Base-by-base conservation (phyloP, 2,888 invertebrate genomes). In the Diarsia brunnea region DNA sequence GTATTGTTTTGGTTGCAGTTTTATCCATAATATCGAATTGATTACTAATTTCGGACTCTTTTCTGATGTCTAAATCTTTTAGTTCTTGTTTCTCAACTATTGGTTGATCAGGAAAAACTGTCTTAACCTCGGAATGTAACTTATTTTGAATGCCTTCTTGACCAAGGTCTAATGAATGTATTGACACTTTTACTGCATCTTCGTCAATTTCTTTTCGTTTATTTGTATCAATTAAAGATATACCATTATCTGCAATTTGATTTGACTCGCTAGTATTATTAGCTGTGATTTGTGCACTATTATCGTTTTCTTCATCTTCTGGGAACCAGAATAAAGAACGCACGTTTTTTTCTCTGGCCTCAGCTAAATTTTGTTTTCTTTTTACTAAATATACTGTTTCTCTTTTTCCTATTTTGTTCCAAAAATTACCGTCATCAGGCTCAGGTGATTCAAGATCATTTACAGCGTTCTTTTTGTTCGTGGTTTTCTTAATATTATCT, bases 391-490 rank as follows among this genome's bases (percentile, higher is more conserved):
- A 97, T 61, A 97, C 93, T n/a, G 97, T 97, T 93, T 98, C 98
- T 78, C 98, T 94, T 84, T 97, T 97, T 8, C 97, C 97, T 80
- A 98, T 97, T 93, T 96, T 97, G 45, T 97, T 96, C 98, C 98
- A 98, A 93, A 98, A 98, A 90, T 97, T 97, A 19, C 95, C 95
- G 80, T 94, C 94, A 2, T 96, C 96, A 16, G 94, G 94, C 81
- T 95, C 96, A 49, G 95, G 94, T 2, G 95, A 95, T 27, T 85
- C 87, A 58, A 88, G 79, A 73, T 92, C 91, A 73, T 75, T 86
- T 85, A 85, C 84, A 82, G 76, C 74, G 78, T 79, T 73, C 75
- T 88, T 79, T 84, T 91, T 89, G 89, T 72, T 87, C 84, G 81
- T 91, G 71, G 83, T 89, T 82, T 91, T 93, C 75, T 91, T 88